Conservation (phyloP, 92 coral and sea anemone genomes). For the Muricea muricata region DNA sequence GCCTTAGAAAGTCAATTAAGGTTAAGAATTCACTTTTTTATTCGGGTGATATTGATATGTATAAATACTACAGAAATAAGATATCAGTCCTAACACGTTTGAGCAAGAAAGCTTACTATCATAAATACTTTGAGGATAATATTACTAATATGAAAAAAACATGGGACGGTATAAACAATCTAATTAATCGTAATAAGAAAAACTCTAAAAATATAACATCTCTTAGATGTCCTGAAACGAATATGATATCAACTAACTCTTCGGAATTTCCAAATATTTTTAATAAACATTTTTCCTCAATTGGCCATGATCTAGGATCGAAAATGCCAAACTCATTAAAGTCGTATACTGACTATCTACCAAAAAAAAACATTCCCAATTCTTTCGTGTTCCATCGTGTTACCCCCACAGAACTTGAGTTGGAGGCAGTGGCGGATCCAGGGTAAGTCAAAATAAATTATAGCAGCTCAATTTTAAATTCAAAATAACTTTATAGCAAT, state of each 20-base stretch:
- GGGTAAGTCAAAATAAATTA: too few relatives aligned
- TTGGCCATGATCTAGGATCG: constrained; percentile 37
- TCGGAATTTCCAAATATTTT: constrained; percentile 40
- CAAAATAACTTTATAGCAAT: too few relatives aligned
- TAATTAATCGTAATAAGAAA: constrained; percentile 40
- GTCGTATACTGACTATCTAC: neutral
- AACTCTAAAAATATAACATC: constrained; percentile 11
- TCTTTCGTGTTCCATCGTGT: constrained; percentile 45
- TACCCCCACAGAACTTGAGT: constrained; percentile 41
- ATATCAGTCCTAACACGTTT: constrained; percentile 47
- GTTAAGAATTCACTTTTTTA: constrained; percentile 21
- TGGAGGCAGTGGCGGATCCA: too few relatives aligned
- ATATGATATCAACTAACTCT: constrained; percentile 2
- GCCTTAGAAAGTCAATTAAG: constrained; percentile 21
- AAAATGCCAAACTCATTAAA: constrained; percentile 32
- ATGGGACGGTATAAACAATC: constrained; percentile 56
- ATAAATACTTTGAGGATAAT: constrained; percentile 35
- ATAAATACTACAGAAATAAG: constrained; percentile 50
- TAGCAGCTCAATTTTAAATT: too few relatives aligned
- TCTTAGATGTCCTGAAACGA: constrained; percentile 21
- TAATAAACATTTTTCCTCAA: constrained; percentile 48
- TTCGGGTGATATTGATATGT: constrained; percentile 30
- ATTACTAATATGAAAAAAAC: constrained; percentile 35
- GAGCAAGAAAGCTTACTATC: constrained; percentile 54
- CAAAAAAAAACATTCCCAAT: neutral